Base-by-base conservation (phyloP, 2,797 vertebrate species). In the Myotis vivesi region DNA sequence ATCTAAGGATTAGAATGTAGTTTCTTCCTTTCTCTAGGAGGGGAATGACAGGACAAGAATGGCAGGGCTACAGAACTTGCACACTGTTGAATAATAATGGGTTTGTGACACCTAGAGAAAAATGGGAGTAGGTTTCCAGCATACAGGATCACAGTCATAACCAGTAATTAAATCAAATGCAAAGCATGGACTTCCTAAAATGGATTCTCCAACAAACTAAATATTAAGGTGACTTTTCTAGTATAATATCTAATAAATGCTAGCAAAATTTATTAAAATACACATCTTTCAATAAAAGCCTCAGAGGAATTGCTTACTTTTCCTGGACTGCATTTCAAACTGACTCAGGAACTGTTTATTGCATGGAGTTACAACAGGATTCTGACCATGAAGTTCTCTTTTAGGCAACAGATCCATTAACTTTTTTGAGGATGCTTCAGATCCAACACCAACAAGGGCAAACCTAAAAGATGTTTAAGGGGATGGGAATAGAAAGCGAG, bases 321-420 rank as follows among this genome's bases (percentile, higher is more conserved):
- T 99, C 92, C 99, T 98, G 82, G 99, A 99, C 98, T 99, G 99
- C 99, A 99, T 99, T 98, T 99, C 99, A 98, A 99, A 99, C 88
- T 99, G 99, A 98, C 99, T 99, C 97, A 99, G 99, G 51, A 99
- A 99, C 97, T 99, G 99, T 96, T 99, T 99, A 98, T 99, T 99
- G 98, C 99, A 99, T 0, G 99, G 99, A 15, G 99, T 99, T 93
- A 99, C 99, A 68, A 99, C 99, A 79, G 99, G 99, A 98, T 99
- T 99, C 97, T 99, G 99, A 73, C 99, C 99, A 71, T 99, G 99
- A 53, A 99, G 98, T 97, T 99, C 99, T 97, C 99, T 98, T 98
- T 99, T 99, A 87, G 99, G 99, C 86, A 99, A 98, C 71, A 99
- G 98, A 96, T 99, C 99, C 99, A 99, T 99, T 94, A 99, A 95